These are phyloP conservation scores for Drosophila miranda DNA, from an alignment of 1,140 invertebrate species.

Conservation along the genomic window DNA sequence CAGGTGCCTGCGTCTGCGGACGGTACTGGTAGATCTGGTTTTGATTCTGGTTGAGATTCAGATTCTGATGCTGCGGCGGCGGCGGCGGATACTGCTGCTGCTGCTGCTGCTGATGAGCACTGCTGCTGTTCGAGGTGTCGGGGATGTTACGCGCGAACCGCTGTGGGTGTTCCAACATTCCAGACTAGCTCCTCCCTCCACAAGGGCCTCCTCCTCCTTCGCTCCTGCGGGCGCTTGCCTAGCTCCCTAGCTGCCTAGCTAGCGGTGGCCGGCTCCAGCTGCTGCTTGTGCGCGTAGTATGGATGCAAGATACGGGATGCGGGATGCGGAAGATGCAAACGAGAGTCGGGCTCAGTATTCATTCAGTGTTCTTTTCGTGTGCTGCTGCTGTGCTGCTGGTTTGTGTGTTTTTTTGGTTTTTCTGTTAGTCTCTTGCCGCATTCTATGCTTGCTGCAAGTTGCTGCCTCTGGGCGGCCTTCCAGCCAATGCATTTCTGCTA, in stretches of 20 bases:
- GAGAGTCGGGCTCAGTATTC: conserved; percentile 6
- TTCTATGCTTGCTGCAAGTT: conserved; percentile 32
- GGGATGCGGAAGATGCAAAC: no score
- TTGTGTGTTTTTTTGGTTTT: conserved; percentile 1
- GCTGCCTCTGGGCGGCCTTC: conserved; percentile 21
- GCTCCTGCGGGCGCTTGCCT: conserved; percentile 31
- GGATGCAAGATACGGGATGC: conserved; percentile 32
- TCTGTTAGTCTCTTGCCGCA: conserved; percentile 35
- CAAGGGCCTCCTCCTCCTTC: conserved; percentile 16
- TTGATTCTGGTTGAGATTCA: conserved; percentile 40
- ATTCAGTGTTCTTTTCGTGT: conserved; percentile 25
- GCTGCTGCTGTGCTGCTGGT: conserved; percentile 19
- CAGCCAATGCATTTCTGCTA: conserved; percentile 46
- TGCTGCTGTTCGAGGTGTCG: conserved; percentile 77
- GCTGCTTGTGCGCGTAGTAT: conserved; percentile 23
- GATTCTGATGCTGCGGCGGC: conserved; percentile 70
- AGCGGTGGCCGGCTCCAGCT: conserved; percentile 23
- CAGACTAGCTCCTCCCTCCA: conserved; percentile 68
- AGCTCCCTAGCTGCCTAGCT: background rate
- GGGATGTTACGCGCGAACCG: conserved; percentile 81
- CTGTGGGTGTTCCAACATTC: conserved; percentile 83
- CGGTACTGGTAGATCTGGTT: conserved; percentile 53
- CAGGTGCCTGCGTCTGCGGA: conserved; percentile 54
- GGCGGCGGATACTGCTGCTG: conserved; percentile 67
- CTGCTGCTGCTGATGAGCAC: conserved; percentile 42